phyloP scores from a whole-genome alignment of 2,888 invertebrate genomes.

The Volucella inflata region DNA sequence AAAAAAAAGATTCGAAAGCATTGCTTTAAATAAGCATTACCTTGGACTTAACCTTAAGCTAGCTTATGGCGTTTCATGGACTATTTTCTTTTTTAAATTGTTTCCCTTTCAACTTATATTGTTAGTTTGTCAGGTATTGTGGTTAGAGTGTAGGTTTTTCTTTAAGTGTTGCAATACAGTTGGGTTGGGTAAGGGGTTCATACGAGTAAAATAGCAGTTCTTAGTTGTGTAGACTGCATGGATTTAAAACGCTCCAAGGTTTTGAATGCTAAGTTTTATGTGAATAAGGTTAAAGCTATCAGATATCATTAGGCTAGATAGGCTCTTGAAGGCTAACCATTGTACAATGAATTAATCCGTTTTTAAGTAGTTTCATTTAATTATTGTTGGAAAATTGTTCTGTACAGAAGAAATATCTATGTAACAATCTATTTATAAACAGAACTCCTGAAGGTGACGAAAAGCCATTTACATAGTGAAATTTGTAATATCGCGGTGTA shows the following conservation, averaged over 20 bases:
- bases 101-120: constrained; percentile 21
- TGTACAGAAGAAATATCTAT: no score
- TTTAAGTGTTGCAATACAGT: neutral
- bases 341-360: neutral
- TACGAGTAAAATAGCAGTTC: no score
- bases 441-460: no score
- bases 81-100: constrained; percentile 12
- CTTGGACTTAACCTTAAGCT: constrained; percentile 63
- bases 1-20: constrained; percentile 28
- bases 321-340: no score
- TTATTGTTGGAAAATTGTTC: neutral
- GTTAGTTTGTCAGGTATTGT: neutral
- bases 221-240: neutral
- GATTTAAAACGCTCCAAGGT: no score
- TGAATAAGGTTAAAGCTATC: no score
- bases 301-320: no score
- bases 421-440: no score
- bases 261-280: no score
- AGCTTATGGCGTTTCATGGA: constrained; percentile 48
- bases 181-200: neutral
- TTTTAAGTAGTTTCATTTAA: neutral
- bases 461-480: no score
- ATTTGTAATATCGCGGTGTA: no score
- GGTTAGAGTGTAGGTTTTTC: neutral
- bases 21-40: constrained; percentile 33